Evolutionary conservation across 2,888 invertebrate species (phyloP).

Genomic region (Melanotus villosus): DNA sequence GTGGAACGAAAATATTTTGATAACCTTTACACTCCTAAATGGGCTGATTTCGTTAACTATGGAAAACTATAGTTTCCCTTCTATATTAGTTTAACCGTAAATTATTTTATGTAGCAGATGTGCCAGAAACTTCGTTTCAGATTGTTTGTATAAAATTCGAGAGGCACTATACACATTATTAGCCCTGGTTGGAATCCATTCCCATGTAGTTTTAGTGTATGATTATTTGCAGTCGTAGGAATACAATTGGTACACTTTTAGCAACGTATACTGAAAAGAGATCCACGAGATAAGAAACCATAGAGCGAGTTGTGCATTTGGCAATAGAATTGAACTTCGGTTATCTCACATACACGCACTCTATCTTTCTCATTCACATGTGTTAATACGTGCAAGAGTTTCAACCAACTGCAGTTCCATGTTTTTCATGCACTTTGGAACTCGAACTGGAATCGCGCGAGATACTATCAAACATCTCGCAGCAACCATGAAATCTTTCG

Average conservation of each 20-base stretch:
- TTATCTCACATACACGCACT: neutral
- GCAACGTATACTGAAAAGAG: neutral
- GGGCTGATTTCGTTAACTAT: too few species aligned
- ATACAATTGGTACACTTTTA: neutral
- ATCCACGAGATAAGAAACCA: neutral
- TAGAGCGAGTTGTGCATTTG: slow-evolving; percentile 11
- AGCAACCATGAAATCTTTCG: slow-evolving; percentile 31
- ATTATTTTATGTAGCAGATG: too few species aligned
- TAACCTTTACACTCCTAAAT: too few species aligned
- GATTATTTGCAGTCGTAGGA: neutral
- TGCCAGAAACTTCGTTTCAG: too few species aligned
- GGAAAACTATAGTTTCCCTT: too few species aligned
- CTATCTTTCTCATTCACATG: slow-evolving; percentile 1
- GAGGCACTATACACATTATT: too few species aligned
- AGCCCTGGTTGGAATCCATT: too few species aligned
- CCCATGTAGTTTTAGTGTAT: neutral
- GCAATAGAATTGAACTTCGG: neutral
- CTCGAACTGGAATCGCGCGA: slow-evolving; percentile 8
- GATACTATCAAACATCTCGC: slow-evolving; percentile 18
- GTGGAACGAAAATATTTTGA: too few species aligned
- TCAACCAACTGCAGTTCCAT: slow-evolving; percentile 3
- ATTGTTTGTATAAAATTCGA: too few species aligned
- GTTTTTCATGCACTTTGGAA: slow-evolving; percentile 20
- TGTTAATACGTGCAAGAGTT: neutral
- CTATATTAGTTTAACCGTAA: too few species aligned